A percentile compares a stretch with the other conserved stretches of the same genome.
Conservation (phyloP, 2,113 vertebrate genomes). For the Eptatretus burgeri region DNA sequence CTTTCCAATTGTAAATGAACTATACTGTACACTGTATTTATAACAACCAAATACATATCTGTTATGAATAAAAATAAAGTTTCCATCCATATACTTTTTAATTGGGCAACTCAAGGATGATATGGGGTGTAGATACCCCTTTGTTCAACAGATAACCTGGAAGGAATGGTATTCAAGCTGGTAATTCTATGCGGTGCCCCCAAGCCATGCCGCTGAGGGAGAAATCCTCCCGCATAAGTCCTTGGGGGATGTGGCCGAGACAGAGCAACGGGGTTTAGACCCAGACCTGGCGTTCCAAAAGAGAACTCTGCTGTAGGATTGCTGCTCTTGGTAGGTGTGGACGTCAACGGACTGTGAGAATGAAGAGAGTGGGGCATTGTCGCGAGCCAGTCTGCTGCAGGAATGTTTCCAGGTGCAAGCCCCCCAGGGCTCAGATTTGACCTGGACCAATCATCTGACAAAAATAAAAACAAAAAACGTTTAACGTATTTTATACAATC, state of each 20-base stretch:
- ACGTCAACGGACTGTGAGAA: conserved; percentile 29
- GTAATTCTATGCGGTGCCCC: too few relatives aligned
- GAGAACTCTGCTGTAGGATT: conserved; percentile 71
- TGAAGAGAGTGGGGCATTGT: not conserved
- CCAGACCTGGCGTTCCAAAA: conserved; percentile 56
- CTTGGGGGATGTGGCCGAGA: conserved; percentile 10
- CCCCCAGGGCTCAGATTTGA: conserved; percentile 36
- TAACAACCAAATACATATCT: too few relatives aligned
- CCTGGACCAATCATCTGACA: conserved; percentile 55
- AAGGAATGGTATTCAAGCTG: too few relatives aligned
- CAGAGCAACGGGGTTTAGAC: conserved; percentile 34
- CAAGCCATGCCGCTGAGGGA: too few relatives aligned
- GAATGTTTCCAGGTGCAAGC: conserved; percentile 23
- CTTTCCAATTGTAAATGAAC: too few relatives aligned
- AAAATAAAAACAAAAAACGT: not conserved
- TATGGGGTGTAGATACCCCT: too few relatives aligned
- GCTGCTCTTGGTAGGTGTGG: conserved; percentile 51
- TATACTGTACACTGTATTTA: too few relatives aligned
- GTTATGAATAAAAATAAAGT: too few relatives aligned
- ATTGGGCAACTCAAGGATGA: too few relatives aligned
- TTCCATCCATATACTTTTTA: too few relatives aligned
- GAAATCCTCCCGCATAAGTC: too few relatives aligned
- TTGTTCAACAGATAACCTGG: too few relatives aligned
- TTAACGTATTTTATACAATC: not conserved
- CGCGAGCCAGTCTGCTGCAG: conserved; percentile 7